A percentile compares a stretch with the other conserved stretches of the same genome.
phyloP scores from a whole-genome alignment of 2,888 invertebrate genomes.

The Caenorhabditis sinica region DNA sequence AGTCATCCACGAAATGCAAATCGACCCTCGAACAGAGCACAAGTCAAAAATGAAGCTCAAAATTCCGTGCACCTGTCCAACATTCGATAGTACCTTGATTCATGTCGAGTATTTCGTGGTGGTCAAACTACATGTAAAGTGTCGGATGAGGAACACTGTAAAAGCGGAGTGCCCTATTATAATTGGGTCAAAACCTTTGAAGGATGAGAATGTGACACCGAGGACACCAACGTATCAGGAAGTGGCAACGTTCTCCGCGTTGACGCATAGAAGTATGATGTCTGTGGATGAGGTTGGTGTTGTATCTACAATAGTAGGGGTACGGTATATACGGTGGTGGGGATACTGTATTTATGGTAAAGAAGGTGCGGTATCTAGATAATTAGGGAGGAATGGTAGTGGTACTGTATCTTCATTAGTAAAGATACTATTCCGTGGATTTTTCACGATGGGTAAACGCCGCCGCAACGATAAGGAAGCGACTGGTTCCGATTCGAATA shows the following conservation, averaged over 20 bases:
- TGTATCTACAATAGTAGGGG: no score
- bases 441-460: no score
- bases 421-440: no score
- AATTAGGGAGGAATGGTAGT: no score
- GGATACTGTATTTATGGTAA: no score
- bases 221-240: constrained; percentile 58
- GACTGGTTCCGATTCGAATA: no score
- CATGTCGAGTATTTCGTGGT: constrained; percentile 63
- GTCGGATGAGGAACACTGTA: constrained; percentile 56
- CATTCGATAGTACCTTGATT: constrained; percentile 62
- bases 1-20: constrained; percentile 47
- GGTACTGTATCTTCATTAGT: no score
- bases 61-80: constrained; percentile 55
- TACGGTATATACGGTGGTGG: no score
- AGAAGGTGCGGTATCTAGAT: no score
- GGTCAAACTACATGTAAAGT: constrained; percentile 61
- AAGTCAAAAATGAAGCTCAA: constrained; percentile 45
- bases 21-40: constrained; percentile 46
- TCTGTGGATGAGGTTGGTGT: constrained; percentile 59
- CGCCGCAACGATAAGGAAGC: no score
- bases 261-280: constrained; percentile 64
- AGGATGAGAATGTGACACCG: constrained; percentile 45
- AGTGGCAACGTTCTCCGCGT: constrained; percentile 52
- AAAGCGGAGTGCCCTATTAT: constrained; percentile 65
- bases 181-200: constrained; percentile 51